Percentiles rank a stretch among this genome's conserved stretches.
Conservation (phyloP, 2,888 invertebrate genomes). For the Ichneumon xanthorius region DNA sequence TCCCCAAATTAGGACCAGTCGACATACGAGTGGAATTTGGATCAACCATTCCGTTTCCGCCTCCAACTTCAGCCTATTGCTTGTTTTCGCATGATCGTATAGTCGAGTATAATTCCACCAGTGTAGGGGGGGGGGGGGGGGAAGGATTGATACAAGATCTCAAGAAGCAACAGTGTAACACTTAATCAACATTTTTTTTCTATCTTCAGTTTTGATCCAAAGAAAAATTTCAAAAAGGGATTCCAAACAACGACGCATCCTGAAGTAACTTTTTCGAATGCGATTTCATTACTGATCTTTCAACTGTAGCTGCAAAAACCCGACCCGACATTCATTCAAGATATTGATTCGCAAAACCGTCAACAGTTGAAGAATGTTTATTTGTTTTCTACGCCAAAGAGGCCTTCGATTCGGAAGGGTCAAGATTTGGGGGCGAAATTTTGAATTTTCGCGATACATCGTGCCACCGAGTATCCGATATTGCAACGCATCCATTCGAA, state of each 20-base stretch:
- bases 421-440: neutral
- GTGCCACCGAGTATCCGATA: neutral
- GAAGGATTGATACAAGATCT: neutral
- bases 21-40: neutral
- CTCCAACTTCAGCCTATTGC: neutral
- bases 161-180: neutral
- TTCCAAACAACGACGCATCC: no score
- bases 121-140: neutral
- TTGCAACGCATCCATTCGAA: neutral
- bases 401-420: neutral
- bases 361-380: no score
- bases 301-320: no score
- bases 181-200: no score
- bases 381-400: no score
- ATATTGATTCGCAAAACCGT: no score
- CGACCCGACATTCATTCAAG: no score
- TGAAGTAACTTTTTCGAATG: no score
- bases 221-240: no score
- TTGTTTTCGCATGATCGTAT: neutral
- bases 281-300: no score
- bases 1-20: neutral
- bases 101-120: neutral
- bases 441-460: neutral
- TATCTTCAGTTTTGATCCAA: no score
- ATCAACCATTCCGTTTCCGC: neutral